Evolutionary conservation across 2,113 vertebrate genomes (phyloP), one percentile per base, ranked within the genome.

Genomic region (Scomber japonicus): DNA sequence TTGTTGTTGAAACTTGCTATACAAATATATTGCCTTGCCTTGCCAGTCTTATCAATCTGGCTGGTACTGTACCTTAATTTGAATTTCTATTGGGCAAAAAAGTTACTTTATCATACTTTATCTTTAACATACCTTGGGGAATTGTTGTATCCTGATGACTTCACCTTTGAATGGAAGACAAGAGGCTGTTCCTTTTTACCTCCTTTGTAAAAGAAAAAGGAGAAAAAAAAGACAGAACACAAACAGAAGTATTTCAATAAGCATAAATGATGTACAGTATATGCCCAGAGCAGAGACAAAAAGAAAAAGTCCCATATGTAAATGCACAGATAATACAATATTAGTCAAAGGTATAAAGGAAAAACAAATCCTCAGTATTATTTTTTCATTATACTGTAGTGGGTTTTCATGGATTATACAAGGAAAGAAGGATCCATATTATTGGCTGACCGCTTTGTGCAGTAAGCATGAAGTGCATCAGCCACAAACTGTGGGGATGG

Each of bases 101-200:
- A 0, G 5, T 48, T 13, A 17, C 19, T 35, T 15, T 62, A n/a
- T 50, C 15, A 21, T 21, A 21, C 21, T 21, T 21, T 21, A 21
- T 21, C 21, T 21, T 21, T 21, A 78, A 92, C 95, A 90, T 86
- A 98, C 97, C 59, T 91, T 11, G 96, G 96, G 50, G 92, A 75
- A 8, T 80, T 66, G 12, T 85, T 82, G 48, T 98, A 98, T 45
- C 97, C 97, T 46, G 97, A 99, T 4, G 97, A 98, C 63, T 94
- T 96, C 56, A 98, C 94, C 80, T 95, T 95, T 2, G 88, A 89
- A 78, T 96, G 96, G 91, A 97, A 98, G 85, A 97, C 96, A 75
- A 98, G 45, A 0, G 96, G 93, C 40, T 93, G 94, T 70, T 97
- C 94, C 87, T 93, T 94, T 68, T 94, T 14, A 2, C 1, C 46